Evolutionary conservation across 2,113 vertebrate genomes (phyloP).

Genomic region (Hypomesus transpacificus): DNA sequence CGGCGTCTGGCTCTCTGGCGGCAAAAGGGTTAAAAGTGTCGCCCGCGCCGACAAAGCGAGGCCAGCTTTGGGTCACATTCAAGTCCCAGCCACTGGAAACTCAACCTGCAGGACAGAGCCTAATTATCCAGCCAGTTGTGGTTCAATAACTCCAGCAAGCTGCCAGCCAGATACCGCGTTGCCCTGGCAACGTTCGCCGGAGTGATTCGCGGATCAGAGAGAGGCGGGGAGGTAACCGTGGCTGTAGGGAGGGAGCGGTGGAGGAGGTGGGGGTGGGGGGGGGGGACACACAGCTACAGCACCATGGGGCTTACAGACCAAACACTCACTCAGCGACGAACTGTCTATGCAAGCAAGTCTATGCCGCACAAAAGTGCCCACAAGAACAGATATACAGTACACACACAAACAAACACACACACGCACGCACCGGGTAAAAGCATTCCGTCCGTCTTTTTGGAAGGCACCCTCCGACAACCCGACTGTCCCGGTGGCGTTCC

Average conservation of each 20-base stretch:
- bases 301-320: not conserved
- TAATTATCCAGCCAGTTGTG: slow-evolving; percentile 97
- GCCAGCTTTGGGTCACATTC: slow-evolving; percentile 88
- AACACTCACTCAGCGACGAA: slow-evolving; percentile 12
- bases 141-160: slow-evolving; percentile 99
- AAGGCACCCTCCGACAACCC: slow-evolving; percentile 7
- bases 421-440: slow-evolving; percentile 22
- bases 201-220: slow-evolving; percentile 62
- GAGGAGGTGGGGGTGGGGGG: slow-evolving; percentile 11
- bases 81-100: slow-evolving; percentile 85
- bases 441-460: not conserved
- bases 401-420: not conserved
- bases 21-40: slow-evolving; percentile 53
- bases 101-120: slow-evolving; percentile 92
- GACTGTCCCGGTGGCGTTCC: slow-evolving; percentile 22
- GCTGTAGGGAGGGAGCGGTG: slow-evolving; percentile 26
- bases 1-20: slow-evolving; percentile 1
- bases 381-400: not conserved
- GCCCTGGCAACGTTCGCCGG: slow-evolving; percentile 84
- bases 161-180: slow-evolving; percentile 93
- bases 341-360: too few relatives aligned
- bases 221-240: slow-evolving; percentile 48
- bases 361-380: too few relatives aligned
- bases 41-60: slow-evolving; percentile 73
- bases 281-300: slow-evolving; percentile 6